A percentile compares a stretch with the other conserved stretches of the same genome.
Conservation (phyloP, 1,140 invertebrate genomes). For the Kradibia gibbosae region DNA sequence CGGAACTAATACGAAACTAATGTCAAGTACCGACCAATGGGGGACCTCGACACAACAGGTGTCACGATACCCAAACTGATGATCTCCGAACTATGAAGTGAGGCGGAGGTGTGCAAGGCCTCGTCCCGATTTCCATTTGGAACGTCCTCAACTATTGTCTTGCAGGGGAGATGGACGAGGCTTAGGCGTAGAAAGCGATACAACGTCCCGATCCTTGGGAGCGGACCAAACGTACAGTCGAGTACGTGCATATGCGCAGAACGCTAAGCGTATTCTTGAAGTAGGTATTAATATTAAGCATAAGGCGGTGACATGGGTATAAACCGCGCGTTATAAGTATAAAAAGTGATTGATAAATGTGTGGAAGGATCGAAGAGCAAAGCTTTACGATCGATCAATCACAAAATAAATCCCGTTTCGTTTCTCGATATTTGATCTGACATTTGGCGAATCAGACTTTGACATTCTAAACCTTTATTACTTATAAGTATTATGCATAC, state of each 20-base stretch:
- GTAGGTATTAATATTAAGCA: not conserved
- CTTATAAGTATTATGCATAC: no score
- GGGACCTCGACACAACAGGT: constrained; percentile 64
- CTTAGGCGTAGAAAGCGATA: not conserved
- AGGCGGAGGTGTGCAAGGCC: not conserved
- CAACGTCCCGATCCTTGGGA: not conserved
- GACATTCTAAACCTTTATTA: not conserved
- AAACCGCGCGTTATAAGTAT: not conserved
- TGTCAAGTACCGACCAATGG: constrained; percentile 30
- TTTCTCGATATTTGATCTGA: not conserved
- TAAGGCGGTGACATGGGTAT: constrained; percentile 19
- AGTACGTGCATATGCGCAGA: not conserved
- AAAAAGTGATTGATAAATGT: not conserved
- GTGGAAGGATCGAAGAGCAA: not conserved
- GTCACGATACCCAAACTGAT: constrained; percentile 56
- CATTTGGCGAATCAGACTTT: not conserved
- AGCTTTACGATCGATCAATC: not conserved
- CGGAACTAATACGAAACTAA: constrained; percentile 67
- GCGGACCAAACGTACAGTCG: not conserved
- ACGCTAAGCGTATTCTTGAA: not conserved
- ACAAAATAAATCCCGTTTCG: not conserved
- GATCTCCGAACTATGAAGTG: not conserved
- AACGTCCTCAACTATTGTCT: not conserved
- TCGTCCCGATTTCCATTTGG: not conserved
- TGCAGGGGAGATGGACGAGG: not conserved